These are phyloP conservation scores for Caenorhabditis sp. DNA, from an alignment of 2,888 invertebrate species.

Conservation along the genomic window DNA sequence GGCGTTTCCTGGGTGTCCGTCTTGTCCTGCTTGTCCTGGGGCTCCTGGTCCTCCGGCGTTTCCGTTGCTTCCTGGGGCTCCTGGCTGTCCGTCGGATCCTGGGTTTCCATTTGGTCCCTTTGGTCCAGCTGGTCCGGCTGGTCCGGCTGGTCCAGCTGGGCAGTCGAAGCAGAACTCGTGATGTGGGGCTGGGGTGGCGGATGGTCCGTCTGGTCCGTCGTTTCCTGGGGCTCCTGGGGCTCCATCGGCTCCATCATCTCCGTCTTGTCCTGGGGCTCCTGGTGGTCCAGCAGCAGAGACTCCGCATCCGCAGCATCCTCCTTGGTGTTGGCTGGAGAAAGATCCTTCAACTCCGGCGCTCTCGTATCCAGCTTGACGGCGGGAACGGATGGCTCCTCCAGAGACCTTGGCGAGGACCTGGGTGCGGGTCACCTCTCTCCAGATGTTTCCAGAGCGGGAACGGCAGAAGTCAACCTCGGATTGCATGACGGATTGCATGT, in stretches of 20 bases:
- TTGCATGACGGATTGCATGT: constrained; percentile 73
- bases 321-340: constrained; percentile 35
- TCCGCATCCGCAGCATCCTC: constrained; percentile 76
- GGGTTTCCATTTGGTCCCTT: constrained; percentile 76
- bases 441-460: constrained; percentile 76
- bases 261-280: constrained; percentile 72
- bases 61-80: constrained; percentile 69
- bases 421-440: constrained; percentile 77
- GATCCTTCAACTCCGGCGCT: constrained; percentile 65
- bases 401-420: constrained; percentile 74
- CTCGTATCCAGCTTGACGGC: constrained; percentile 73
- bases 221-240: constrained; percentile 74
- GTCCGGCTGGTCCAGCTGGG: constrained; percentile 75
- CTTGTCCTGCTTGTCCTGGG: constrained; percentile 71
- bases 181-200: constrained; percentile 74
- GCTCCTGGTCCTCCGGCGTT: constrained; percentile 68
- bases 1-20: constrained; percentile 73
- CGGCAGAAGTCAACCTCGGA: constrained; percentile 76
- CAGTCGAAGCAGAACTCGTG: constrained; percentile 75
- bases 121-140: constrained; percentile 73
- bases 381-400: constrained; percentile 69
- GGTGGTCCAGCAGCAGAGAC: constrained; percentile 70
- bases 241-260: constrained; percentile 73
- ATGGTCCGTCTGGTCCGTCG: constrained; percentile 77
- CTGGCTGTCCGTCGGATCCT: constrained; percentile 69